Conservation (phyloP, 2,888 invertebrate genomes). For the Polia nebulosa region DNA sequence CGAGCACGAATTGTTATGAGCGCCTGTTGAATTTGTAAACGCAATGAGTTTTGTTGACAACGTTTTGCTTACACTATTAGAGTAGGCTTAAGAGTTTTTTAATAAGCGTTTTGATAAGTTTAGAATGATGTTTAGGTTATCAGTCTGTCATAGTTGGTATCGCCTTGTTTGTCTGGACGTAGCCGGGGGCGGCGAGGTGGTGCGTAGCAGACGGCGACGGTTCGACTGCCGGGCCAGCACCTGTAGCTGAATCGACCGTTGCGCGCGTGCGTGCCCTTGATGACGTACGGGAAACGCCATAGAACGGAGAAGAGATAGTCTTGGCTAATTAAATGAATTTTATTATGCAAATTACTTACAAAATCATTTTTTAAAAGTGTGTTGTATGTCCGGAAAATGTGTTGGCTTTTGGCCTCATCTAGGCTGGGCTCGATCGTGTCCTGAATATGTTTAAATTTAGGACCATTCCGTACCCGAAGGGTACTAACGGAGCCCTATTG, state of each 20-base stretch:
- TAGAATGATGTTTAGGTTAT: slow-evolving; percentile 68
- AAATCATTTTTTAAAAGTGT: not conserved
- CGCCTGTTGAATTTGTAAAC: slow-evolving; percentile 86
- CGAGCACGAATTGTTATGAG: slow-evolving; percentile 60
- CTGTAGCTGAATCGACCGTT: slow-evolving; percentile 90
- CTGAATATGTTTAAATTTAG: too few relatives aligned
- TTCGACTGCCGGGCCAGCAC: slow-evolving; percentile 88
- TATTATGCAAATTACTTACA: slow-evolving; percentile 20
- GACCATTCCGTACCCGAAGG: too few relatives aligned
- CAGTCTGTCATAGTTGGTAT: slow-evolving; percentile 77
- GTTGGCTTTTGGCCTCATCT: too few relatives aligned
- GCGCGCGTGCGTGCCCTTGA: slow-evolving; percentile 89
- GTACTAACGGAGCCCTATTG: too few relatives aligned
- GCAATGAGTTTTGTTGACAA: slow-evolving; percentile 70
- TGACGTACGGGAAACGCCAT: slow-evolving; percentile 83
- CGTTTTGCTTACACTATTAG: slow-evolving; percentile 69
- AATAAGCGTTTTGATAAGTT: slow-evolving; percentile 50
- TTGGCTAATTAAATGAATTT: slow-evolving; percentile 53
- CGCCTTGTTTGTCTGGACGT: slow-evolving; percentile 64
- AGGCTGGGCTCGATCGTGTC: too few relatives aligned
- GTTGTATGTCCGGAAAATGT: not conserved
- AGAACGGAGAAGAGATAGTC: slow-evolving; percentile 69
- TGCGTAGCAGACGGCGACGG: slow-evolving; percentile 74
- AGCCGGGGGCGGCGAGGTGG: slow-evolving; percentile 63
- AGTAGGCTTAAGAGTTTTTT: slow-evolving; percentile 67